Base-by-base conservation (phyloP, 2,888 invertebrate species). In the Apamea crenata region DNA sequence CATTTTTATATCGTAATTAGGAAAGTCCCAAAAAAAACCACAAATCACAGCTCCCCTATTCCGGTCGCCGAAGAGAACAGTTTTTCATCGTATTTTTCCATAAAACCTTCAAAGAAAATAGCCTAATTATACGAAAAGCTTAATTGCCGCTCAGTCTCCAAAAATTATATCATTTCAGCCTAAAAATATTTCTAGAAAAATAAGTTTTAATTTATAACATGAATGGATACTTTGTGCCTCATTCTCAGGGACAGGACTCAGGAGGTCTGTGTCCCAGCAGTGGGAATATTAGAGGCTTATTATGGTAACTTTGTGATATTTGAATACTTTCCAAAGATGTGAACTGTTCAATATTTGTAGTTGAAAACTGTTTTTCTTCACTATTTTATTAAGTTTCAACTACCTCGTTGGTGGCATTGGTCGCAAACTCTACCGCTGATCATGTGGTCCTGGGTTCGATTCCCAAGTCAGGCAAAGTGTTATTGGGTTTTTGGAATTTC, bases 51-150 rank as follows among this genome's bases (percentile, higher is more conserved):
- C 36, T 40, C 25, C 53, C 61, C 32, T 63, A 76, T 65, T 74
- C 69, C 67, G 63, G 70, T 44, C 56, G 40, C 69, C 53, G n/a
- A 67, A 44, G 56, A 53, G 66, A 86, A 76, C 79, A 77, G 79
- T 85, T 80, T 87, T 78, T 81, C 87, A 65, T 85, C 77, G 75
- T 69, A 85, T 85, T 88, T 78, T 87, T 85, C 76, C 87, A 81
- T 88, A 86, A 87, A 88, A 91, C 74, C 79, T 84, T 84, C 74
- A 70, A 83, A 85, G 80, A 91, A 91, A 90, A 89, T 89, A 89
- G 88, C 87, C 88, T 91, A 89, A 91, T 91, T 91, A 89, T 74
- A 77, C 76, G 85, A 86, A 74, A 88, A 87, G 85, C 87, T 84
- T 91, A 90, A 91, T 89, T 89, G 80, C 81, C 78, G 63, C 40